These are phyloP conservation scores for Neofelis nebulosa DNA, from an alignment of 2,113 vertebrate species.

Conservation along the genomic window DNA sequence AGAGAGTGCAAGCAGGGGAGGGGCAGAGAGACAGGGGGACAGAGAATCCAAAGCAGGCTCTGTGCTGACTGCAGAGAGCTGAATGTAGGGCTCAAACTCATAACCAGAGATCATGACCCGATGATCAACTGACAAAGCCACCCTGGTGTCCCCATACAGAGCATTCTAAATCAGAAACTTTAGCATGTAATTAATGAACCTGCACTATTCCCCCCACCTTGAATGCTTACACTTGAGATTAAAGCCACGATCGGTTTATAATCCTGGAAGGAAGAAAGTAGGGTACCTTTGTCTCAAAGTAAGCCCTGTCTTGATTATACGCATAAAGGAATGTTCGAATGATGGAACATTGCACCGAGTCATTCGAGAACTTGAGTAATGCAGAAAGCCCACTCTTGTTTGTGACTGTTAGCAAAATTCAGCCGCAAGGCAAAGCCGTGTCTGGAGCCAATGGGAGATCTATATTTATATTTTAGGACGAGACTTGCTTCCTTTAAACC, in stretches of 20 bases:
- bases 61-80: not conserved
- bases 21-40: not conserved
- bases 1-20: not conserved
- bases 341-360: not conserved
- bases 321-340: not conserved
- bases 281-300: not conserved
- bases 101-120: not conserved
- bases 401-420: not conserved
- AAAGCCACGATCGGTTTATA: not conserved
- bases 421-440: not conserved
- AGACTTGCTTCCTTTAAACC: conserved; percentile 2
- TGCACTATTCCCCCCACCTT: not conserved
- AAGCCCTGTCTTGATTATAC: not conserved
- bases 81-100: not conserved
- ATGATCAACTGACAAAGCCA: not conserved
- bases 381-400: not conserved
- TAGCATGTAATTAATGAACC: not conserved
- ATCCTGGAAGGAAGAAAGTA: not conserved
- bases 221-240: not conserved
- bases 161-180: not conserved
- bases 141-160: not conserved
- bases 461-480: not conserved
- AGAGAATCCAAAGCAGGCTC: not conserved
- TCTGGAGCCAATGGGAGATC: not conserved
- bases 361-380: not conserved